Conservation (phyloP, 2,797 vertebrate species). For the Aselliscus stoliczkanus region DNA sequence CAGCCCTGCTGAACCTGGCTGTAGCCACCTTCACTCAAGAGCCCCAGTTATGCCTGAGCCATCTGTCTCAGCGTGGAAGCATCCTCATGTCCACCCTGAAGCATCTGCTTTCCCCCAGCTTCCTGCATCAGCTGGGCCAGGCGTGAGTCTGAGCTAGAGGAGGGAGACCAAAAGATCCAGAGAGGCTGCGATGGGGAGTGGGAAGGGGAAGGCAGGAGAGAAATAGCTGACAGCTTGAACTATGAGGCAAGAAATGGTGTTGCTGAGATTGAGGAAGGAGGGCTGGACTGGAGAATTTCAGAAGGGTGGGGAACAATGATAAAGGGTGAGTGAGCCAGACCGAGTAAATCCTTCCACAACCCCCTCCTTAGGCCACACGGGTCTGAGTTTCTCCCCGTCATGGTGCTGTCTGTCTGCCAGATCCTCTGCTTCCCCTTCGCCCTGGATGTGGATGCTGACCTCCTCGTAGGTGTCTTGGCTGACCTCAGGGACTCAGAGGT, state of each 20-base stretch:
- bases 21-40: constrained; percentile 85
- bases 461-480: constrained; percentile 78
- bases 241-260: neutral
- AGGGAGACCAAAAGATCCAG: neutral
- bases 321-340: neutral
- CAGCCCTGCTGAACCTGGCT: constrained; percentile 85
- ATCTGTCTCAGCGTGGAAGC: constrained; percentile 82
- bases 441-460: constrained; percentile 85
- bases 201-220: neutral
- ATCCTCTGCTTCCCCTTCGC: constrained; percentile 93
- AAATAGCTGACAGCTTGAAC: neutral
- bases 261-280: neutral
- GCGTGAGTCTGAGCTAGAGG: constrained; percentile 77
- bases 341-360: neutral
- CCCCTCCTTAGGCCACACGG: constrained; percentile 40
- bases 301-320: neutral
- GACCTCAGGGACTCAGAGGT: constrained; percentile 85
- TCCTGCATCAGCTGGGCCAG: constrained; percentile 76
- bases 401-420: constrained; percentile 87
- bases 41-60: constrained; percentile 82
- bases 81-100: constrained; percentile 78
- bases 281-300: neutral
- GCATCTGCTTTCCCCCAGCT: constrained; percentile 78
- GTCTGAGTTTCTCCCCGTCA: constrained; percentile 71
- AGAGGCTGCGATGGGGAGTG: neutral